phyloP scores from a whole-genome alignment of 2,797 vertebrate genomes.

The Chromobotia macracanthus region DNA sequence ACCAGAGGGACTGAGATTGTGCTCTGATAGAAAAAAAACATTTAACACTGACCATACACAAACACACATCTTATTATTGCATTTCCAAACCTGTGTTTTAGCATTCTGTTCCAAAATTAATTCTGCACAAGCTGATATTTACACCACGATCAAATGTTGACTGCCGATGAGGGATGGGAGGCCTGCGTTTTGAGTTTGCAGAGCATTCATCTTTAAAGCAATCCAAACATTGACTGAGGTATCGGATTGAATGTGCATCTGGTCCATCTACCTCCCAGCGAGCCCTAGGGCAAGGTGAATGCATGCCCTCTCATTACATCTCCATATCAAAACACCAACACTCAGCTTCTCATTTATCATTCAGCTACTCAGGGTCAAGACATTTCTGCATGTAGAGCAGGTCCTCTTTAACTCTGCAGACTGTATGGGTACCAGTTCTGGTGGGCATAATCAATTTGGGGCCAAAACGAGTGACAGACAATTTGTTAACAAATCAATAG shows the following conservation, averaged over 20 bases:
- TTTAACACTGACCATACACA: conserved; percentile 36
- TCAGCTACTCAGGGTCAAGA: conserved; percentile 52
- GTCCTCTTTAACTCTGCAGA: conserved; percentile 20
- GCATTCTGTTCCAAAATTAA: conserved; percentile 29
- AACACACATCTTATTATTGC: conserved; percentile 1
- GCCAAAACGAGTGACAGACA: conserved; percentile 32
- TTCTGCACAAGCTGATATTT: conserved; percentile 40
- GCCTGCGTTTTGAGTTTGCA: conserved; percentile 4
- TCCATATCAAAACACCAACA: conserved; percentile 43
- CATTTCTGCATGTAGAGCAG: conserved; percentile 31
- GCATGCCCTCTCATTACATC: conserved; percentile 53
- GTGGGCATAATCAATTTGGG: conserved; percentile 39
- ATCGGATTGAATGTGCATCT: conserved; percentile 28
- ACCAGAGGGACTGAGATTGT: conserved; percentile 13
- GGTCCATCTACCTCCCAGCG: conserved; percentile 38
- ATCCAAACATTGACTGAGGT: conserved; percentile 53
- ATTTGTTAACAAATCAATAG: conserved; percentile 22
- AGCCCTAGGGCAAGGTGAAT: conserved; percentile 59
- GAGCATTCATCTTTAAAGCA: conserved; percentile 52
- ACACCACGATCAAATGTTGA: conserved; percentile 36
- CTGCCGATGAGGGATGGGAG: conserved; percentile 16
- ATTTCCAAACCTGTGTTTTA: conserved; percentile 18
- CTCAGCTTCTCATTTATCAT: conserved; percentile 47
- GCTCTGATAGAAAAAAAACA: conserved; percentile 37
- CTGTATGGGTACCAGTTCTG: conserved; percentile 9